Evolutionary conservation across 2,113 vertebrate species (phyloP), one percentile per base, ranked within the genome.

Genomic region (Phocoena sinus): DNA sequence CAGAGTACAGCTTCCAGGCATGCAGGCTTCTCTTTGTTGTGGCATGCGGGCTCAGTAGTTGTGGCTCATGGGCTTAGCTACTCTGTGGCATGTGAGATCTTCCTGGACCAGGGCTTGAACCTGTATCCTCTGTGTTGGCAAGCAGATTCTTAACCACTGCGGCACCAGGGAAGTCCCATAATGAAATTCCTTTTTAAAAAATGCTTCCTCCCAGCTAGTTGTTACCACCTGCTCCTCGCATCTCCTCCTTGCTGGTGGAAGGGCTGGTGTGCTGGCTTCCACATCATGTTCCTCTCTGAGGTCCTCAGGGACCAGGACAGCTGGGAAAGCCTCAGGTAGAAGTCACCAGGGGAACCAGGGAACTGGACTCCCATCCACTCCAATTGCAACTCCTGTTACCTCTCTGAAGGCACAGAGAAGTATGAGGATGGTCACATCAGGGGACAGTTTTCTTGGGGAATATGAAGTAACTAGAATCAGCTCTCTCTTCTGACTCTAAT

Each of bases 181-280:
- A 53, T 53, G 53, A 53, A 53, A 53, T 53, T 33, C 17, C 44
- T 50, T 50, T 33, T 47, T 28, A 65, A 70, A 36, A 26, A 38
- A 31, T 20, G 1, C 47, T 67, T 76, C 44, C 44, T 81, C 31
- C 31, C 31, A 1, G 1, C 28, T 20, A 36, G 11, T 33, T n/a
- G 8, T 23, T 33, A 2, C 17, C 3, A 1, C 13, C 0, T 8
- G 0, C n/a, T 31, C 13, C 31, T 76, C 23, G 5, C 23, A 31
- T 20, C 8, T 41, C 67, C 17, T 76, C 31, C 25, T n/a, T 23
- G 60, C 21, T 2, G 2, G 12, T 33, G 33, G 65, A 80, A 81
- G 50, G 56, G 26, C 50, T 3, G 1, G 0, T 47, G 23, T 82
- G 15, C 33, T 5, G 6, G 12, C 12, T 36, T 76, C 58, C 13